Base-by-base conservation (phyloP, 2,113 vertebrate species). In the Poeciliopsis occidentalis region DNA sequence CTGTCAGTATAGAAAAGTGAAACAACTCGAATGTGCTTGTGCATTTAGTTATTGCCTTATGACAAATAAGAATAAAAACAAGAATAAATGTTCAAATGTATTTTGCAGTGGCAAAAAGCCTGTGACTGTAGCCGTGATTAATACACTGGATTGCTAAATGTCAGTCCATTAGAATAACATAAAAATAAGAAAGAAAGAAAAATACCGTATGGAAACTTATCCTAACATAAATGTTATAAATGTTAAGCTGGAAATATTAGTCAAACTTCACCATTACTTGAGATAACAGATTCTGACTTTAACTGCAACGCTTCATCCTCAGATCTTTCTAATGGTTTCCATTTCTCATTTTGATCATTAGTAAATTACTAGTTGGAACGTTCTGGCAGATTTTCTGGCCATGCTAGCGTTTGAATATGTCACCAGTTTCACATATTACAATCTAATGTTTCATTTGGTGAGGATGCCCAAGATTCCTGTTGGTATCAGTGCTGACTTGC, bases 1-100 rank as follows among this genome's bases (percentile, higher is more conserved):
- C 13, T 67, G 26, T 67, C 31, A 76, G 41, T 19, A 32, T 44
- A 79, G 62, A 64, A n/a, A 31, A 31, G 29, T 57, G 51, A 57
- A 57, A 51, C 4, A 2, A 57, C 51, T n/a, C 1, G 3, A 7
- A 24, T 57, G 51, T 10, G 2, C 51, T 57, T 57, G 22, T 57
- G 51, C 7, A 24, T 11, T 24, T 57, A 57, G 51, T 57, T 57
- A 57, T 57, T 2, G 51, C 3, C 11, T 57, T 2, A 8, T 57
- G 51, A 57, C 51, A 57, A 0, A 57, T n/a, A 57, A 57, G 22
- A n/a, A 24, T n/a, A 22, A 19, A 47, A 47, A 54, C 34, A 8
- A 24, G 47, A 54, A 24, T 8, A 57, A 57, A 57, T 57, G 22
- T 57, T 24, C 2, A 57, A 57, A 57, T 22, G 7, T 57, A n/a